Evolutionary conservation across 2,797 vertebrate genomes (phyloP), one percentile per base, ranked within the genome.

Genomic region (Periophthalmus magnuspinnatus): DNA sequence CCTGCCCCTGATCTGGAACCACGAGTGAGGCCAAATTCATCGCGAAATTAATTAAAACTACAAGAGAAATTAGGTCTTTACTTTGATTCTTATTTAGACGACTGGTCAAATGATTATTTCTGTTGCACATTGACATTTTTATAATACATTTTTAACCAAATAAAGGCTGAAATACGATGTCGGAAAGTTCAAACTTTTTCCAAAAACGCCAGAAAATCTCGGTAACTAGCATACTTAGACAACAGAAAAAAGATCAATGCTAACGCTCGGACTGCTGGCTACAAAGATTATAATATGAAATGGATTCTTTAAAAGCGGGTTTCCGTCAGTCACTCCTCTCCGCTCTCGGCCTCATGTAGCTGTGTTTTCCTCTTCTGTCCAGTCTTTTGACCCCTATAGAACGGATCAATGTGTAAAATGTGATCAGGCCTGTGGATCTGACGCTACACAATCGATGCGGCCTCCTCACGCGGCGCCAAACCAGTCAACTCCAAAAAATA

Each of bases 351-450:
- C 68, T 48, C 47, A 59, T 74, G 45, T 73, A 59, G 58, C 65
- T 28, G 75, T 67, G 8, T 65, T 50, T 65, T 57, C 65, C 63
- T 55, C 38, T 65, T 72, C 54, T 34, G 57, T 69, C 59, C 71
- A 67, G 34, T 22, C 61, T 77, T n/a, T 54, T 70, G 74, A 79
- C 64, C 59, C 52, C 57, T 47, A 8, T 64, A 67, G 64, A 67
- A 28, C 66, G 41, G 68, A 69, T 67, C 67, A 50, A 56, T 59
- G 76, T 55, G 62, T 67, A 64, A 67, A 33, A 73, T 38, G 59
- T 22, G 74, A 75, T 79, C 70, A 70, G 62, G 45, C 59, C 22
- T 59, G 58, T 11, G 34, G 21, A 38, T 67, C 68, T 76, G 55
- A 75, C 68, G 34, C 52, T 22, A 24, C 24, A 67, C 59, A 66